Conservation (phyloP, 2,797 vertebrate genomes). For the Hypotaenidia okinawae region DNA sequence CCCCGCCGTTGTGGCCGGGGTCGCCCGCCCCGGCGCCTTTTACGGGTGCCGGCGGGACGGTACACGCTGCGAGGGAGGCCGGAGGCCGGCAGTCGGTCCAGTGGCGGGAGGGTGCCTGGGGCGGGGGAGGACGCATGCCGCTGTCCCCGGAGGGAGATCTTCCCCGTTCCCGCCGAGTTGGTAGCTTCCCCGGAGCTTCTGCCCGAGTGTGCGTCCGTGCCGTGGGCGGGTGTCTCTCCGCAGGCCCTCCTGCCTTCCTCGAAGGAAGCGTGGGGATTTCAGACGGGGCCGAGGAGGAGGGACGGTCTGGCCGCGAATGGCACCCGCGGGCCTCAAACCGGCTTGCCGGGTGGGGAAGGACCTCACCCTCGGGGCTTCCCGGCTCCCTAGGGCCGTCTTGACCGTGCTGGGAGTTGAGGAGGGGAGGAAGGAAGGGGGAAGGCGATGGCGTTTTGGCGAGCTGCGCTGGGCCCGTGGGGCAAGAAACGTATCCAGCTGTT, state of each 20-base stretch:
- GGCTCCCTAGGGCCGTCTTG: not conserved
- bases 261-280: no score
- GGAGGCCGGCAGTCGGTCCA: not conserved
- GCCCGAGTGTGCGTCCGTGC: not conserved
- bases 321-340: not conserved
- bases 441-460: not conserved
- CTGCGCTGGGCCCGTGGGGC: fast-evolving
- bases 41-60: no score
- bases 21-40: not conserved
- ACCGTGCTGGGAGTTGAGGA: no score
- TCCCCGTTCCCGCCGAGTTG: fast-evolving
- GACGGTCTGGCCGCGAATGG: fast-evolving
- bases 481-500: no score
- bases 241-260: not conserved
- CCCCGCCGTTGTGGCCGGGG: no score
- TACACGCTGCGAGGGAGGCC: not conserved
- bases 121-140: not conserved
- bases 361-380: not conserved
- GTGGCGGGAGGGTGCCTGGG: not conserved
- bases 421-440: no score
- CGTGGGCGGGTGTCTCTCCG: not conserved
- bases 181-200: no score
- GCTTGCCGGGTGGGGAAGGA: no score
- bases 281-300: not conserved
- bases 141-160: no score